phyloP scores from a whole-genome alignment of 2,113 vertebrate genomes.

The Sceloporus tristichus region DNA sequence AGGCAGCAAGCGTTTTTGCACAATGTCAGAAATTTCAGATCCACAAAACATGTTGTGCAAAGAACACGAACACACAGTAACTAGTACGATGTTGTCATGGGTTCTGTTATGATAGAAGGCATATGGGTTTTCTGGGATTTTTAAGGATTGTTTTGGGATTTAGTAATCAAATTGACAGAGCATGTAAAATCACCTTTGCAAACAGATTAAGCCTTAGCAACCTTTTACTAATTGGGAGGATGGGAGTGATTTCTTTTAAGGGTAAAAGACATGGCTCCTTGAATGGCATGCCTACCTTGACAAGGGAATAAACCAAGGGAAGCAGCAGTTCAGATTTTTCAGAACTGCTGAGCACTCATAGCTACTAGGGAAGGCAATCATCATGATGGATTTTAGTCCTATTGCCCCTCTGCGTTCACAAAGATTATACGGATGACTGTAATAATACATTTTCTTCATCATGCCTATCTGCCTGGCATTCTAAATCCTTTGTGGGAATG shows the following conservation, averaged over 20 bases:
- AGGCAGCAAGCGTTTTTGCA: slow-evolving; percentile 63
- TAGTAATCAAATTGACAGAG: slow-evolving; percentile 38
- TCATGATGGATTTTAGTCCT: slow-evolving; percentile 30
- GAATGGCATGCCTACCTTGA: slow-evolving; percentile 34
- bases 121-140: background rate
- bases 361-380: slow-evolving; percentile 11
- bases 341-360: slow-evolving; percentile 57
- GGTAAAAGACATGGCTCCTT: slow-evolving; percentile 47
- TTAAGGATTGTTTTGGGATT: slow-evolving; percentile 31
- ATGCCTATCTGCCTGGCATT: slow-evolving; percentile 64
- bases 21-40: slow-evolving; percentile 69
- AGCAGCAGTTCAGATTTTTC: slow-evolving; percentile 27
- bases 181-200: slow-evolving; percentile 11
- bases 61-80: slow-evolving; percentile 36
- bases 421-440: slow-evolving; percentile 42
- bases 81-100: background rate
- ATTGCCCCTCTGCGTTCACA: slow-evolving; percentile 24
- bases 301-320: slow-evolving; percentile 43
- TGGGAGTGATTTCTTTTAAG: slow-evolving; percentile 24
- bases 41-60: slow-evolving; percentile 62
- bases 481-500: slow-evolving; percentile 65
- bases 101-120: slow-evolving; percentile 41
- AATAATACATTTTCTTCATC: slow-evolving; percentile 66
- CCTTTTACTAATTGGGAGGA: slow-evolving; percentile 4
- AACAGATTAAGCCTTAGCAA: background rate